phyloP scores from a whole-genome alignment of 1,140 invertebrate species.

The Aphelenchoides fujianensis region DNA sequence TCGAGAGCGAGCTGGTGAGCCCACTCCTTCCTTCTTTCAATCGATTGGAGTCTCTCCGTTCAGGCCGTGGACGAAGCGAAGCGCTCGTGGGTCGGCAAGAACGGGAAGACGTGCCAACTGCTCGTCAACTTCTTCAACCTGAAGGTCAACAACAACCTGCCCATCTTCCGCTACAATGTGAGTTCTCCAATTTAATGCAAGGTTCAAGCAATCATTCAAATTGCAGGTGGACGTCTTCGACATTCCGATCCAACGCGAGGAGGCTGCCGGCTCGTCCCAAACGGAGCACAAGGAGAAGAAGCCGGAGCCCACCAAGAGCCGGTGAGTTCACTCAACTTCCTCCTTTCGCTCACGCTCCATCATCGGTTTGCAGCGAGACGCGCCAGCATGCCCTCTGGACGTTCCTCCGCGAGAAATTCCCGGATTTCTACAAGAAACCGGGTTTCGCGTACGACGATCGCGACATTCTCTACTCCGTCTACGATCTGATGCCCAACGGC shows the following conservation, averaged over 20 bases:
- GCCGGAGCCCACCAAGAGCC: neutral
- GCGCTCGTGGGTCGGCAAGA: constrained; percentile 11
- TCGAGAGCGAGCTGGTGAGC: neutral
- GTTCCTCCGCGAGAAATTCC: neutral
- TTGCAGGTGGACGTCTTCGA: constrained; percentile 15
- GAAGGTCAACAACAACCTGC: neutral
- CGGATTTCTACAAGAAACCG: neutral
- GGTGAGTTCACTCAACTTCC: neutral
- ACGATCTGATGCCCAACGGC: neutral
- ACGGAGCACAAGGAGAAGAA: neutral
- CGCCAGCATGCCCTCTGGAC: constrained; percentile 9
- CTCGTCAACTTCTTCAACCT: constrained; percentile 17
- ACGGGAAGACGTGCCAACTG: constrained; percentile 5
- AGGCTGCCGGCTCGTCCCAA: neutral
- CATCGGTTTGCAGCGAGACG: no score
- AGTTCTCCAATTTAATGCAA: no score
- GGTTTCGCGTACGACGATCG: neutral
- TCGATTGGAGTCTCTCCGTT: constrained; percentile 7
- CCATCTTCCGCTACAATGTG: neutral
- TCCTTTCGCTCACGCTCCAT: neutral
- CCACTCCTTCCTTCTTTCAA: neutral
- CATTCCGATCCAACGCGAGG: constrained; percentile 1
- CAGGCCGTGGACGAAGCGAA: constrained; percentile 14
- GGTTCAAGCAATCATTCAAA: no score
- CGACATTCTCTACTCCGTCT: neutral